Percentiles rank a stretch among this genome's conserved stretches.
These are phyloP conservation scores for Meiosimyza decipiens DNA, from an alignment of 2,888 invertebrate genomes.

Conservation along the genomic window DNA sequence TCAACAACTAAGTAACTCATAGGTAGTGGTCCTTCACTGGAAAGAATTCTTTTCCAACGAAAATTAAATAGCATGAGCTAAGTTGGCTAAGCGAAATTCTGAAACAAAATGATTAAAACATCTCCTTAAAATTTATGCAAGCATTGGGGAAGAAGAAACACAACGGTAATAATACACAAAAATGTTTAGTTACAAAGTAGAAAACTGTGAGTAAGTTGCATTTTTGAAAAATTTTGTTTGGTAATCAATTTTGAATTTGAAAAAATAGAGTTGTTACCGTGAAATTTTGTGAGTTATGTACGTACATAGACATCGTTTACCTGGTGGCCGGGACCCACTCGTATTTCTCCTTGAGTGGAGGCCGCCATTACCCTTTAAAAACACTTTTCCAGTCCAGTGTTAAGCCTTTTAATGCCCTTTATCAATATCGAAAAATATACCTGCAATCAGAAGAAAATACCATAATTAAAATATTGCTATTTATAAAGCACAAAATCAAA, in stretches of 20 bases:
- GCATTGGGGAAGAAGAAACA: not conserved
- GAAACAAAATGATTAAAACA: not conserved
- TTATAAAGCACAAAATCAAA: too few relatives aligned
- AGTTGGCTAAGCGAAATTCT: not conserved
- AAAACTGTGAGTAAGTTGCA: not conserved
- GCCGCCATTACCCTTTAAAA: constrained; percentile 70
- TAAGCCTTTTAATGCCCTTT: constrained; percentile 66
- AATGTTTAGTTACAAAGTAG: constrained; percentile 22
- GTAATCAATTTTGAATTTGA: constrained; percentile 47
- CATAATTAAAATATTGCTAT: too few relatives aligned
- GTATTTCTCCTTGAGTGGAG: constrained; percentile 81
- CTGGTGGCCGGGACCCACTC: constrained; percentile 83
- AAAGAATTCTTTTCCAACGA: too few relatives aligned
- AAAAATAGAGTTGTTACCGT: constrained; percentile 68
- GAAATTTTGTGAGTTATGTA: constrained; percentile 70
- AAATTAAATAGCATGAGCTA: too few relatives aligned
- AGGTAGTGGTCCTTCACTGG: too few relatives aligned
- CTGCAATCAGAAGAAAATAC: constrained; percentile 50
- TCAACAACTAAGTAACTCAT: too few relatives aligned
- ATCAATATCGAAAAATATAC: constrained; percentile 59
- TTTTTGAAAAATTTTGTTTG: constrained; percentile 14
- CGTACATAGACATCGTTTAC: constrained; percentile 77
- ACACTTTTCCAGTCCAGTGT: constrained; percentile 67
- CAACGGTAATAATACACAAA: not conserved
- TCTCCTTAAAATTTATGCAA: not conserved